Conservation (phyloP, 2,888 invertebrate species). For the Xiphydria camelus region DNA sequence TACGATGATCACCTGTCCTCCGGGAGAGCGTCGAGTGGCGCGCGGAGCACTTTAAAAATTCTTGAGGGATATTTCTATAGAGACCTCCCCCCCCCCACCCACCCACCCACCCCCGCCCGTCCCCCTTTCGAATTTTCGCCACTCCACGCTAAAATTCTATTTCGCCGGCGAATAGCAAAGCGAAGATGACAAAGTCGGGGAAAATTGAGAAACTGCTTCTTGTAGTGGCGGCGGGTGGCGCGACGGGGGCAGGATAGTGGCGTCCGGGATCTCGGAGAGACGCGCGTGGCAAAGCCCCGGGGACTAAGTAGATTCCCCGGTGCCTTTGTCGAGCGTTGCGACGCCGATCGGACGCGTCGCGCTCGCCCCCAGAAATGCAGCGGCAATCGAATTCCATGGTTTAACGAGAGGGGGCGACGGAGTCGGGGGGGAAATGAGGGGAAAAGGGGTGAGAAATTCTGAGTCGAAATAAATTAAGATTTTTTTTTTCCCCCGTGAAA, state of each 20-base stretch:
- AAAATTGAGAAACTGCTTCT: slow-evolving; percentile 58
- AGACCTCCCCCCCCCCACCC: slow-evolving; percentile 10
- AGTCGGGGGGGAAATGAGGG: too few species aligned
- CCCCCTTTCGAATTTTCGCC: slow-evolving; percentile 25
- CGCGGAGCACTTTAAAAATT: slow-evolving; percentile 30
- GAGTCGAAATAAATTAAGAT: too few species aligned
- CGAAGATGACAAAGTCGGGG: slow-evolving; percentile 57
- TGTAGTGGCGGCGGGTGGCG: slow-evolving; percentile 27
- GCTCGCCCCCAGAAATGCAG: slow-evolving; percentile 25
- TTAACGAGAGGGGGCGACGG: too few species aligned
- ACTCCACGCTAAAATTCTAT: slow-evolving; percentile 52
- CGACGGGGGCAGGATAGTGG: slow-evolving; percentile 15
- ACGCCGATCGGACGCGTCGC: slow-evolving; percentile 25
- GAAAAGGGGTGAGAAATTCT: too few species aligned
- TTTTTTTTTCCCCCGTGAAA: not conserved
- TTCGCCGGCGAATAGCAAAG: slow-evolving; percentile 53
- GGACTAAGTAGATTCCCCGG: slow-evolving; percentile 49
- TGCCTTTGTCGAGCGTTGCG: slow-evolving; percentile 38
- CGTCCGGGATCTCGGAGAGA: slow-evolving; percentile 32
- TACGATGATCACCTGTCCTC: too few species aligned
- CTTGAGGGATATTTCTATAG: slow-evolving; percentile 34
- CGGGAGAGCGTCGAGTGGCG: too few species aligned
- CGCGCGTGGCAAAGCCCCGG: slow-evolving; percentile 34
- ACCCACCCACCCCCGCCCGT: slow-evolving; percentile 21
- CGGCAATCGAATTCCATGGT: slow-evolving; percentile 30